Percentiles rank a stretch among this genome's conserved stretches.
Evolutionary conservation across 2,797 vertebrate genomes (phyloP).

Genomic region (Tamandua tetradactyla): DNA sequence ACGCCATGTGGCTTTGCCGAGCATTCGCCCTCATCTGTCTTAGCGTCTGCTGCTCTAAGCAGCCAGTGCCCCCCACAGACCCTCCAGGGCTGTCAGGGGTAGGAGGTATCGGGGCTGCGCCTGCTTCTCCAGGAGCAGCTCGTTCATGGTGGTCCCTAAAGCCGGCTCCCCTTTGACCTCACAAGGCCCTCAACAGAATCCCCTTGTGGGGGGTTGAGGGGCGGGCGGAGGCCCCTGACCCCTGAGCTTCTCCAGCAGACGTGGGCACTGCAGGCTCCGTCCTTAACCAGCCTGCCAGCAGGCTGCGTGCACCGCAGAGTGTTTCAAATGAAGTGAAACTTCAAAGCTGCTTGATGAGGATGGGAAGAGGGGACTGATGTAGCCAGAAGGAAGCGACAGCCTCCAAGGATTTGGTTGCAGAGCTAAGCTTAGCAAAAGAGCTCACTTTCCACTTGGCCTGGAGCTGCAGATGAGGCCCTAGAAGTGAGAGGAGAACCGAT

Average conservation of each 20-base stretch:
- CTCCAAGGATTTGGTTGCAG: conserved; percentile 63
- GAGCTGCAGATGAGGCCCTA: conserved; percentile 43
- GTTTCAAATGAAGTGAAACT: conserved; percentile 76
- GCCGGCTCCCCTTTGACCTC: not conserved
- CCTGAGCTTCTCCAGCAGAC: conserved; percentile 46
- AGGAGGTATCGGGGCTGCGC: too few relatives aligned
- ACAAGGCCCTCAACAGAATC: not conserved
- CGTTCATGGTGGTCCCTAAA: not conserved
- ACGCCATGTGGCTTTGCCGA: not conserved
- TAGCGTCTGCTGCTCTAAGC: not conserved
- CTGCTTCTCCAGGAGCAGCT: not conserved
- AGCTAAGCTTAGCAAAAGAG: conserved; percentile 72
- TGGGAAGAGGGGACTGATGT: conserved; percentile 61
- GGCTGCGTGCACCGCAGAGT: conserved; percentile 52
- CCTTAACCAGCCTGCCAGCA: conserved; percentile 68
- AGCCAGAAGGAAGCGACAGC: conserved; percentile 74
- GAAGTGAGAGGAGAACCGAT: not conserved
- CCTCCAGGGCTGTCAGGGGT: not conserved
- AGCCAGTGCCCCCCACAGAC: not conserved
- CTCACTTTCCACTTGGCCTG: conserved; percentile 70
- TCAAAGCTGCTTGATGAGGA: conserved; percentile 71
- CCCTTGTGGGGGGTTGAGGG: too few relatives aligned
- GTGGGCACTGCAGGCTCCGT: not conserved
- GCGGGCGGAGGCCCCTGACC: not conserved
- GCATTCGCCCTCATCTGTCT: not conserved